These are phyloP conservation scores for Patiria miniata DNA, from an alignment of 35 echinoderm and acorn worm species.

Conservation along the genomic window DNA sequence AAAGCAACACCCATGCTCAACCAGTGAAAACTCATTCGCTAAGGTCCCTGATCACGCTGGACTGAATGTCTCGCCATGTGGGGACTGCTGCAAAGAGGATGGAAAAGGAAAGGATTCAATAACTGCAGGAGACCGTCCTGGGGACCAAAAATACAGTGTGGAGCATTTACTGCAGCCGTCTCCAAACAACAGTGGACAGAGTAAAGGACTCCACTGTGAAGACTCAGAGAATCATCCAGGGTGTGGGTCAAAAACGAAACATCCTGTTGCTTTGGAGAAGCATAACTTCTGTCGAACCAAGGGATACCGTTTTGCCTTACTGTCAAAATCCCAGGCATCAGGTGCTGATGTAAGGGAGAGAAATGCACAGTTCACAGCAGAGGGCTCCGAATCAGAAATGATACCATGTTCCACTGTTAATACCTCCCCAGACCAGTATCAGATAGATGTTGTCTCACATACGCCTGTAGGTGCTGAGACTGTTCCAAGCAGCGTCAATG, in stretches of 20 bases:
- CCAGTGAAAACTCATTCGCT: not conserved
- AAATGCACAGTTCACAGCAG: not conserved
- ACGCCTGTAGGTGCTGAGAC: not conserved
- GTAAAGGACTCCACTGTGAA: not conserved
- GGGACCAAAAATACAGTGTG: not conserved
- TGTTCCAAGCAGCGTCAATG: not conserved
- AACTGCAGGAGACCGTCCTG: not conserved
- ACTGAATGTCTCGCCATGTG: not conserved
- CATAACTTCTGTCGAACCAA: not conserved
- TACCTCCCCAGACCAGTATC: not conserved
- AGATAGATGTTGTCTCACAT: not conserved
- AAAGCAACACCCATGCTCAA: not conserved
- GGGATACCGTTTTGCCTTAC: not conserved
- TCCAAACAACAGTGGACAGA: not conserved
- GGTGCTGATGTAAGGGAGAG: not conserved
- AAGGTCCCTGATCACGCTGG: not conserved
- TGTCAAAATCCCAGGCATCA: not conserved
- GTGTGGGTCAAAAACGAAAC: not conserved
- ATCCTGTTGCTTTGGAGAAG: not conserved
- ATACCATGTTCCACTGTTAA: not conserved
- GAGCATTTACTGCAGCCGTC: not conserved
- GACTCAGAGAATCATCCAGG: not conserved
- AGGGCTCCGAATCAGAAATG: not conserved
- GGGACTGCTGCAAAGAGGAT: not conserved
- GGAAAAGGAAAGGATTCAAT: not conserved